Evolutionary conservation across 2,888 invertebrate genomes (phyloP).

Genomic region (Epirrhoe alternata): DNA sequence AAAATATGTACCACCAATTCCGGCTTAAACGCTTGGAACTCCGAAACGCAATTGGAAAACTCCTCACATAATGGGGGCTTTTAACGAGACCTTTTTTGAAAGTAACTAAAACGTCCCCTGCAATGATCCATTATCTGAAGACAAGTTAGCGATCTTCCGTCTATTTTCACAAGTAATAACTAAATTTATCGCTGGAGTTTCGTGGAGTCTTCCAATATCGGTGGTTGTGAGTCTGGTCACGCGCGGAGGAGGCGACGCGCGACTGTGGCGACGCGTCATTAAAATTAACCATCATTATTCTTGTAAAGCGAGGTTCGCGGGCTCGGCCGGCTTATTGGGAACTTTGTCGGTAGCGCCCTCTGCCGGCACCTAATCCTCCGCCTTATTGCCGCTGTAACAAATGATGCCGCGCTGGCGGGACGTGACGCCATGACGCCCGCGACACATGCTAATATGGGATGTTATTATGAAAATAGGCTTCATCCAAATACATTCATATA

Average conservation of each 20-base stretch:
- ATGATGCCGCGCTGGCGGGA: conserved; percentile 59
- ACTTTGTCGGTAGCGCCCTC: conserved; percentile 70
- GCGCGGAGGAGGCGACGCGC: conserved; percentile 56
- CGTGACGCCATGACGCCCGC: conserved; percentile 48
- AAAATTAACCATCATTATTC: conserved; percentile 85
- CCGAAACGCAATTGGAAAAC: conserved; percentile 74
- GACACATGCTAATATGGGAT: conserved; percentile 45
- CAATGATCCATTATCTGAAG: conserved; percentile 84
- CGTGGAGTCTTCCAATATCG: conserved; percentile 78
- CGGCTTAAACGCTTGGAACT: conserved; percentile 66
- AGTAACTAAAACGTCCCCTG: conserved; percentile 79
- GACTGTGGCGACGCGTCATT: conserved; percentile 78
- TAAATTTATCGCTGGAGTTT: conserved; percentile 85
- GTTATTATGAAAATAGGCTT: conserved; percentile 32
- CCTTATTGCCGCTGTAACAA: conserved; percentile 78
- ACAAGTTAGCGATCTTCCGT: conserved; percentile 85
- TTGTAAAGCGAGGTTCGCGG: conserved; percentile 72
- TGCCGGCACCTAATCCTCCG: conserved; percentile 74
- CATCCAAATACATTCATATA: not conserved
- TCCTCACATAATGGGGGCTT: conserved; percentile 79
- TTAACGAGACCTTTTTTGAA: conserved; percentile 79
- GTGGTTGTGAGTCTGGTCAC: conserved; percentile 74
- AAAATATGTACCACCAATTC: conserved; percentile 65
- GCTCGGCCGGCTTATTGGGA: conserved; percentile 77
- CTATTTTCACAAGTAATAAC: conserved; percentile 86